Base-by-base conservation (phyloP, 2,113 vertebrate species). In the Dicaeum eximium region DNA sequence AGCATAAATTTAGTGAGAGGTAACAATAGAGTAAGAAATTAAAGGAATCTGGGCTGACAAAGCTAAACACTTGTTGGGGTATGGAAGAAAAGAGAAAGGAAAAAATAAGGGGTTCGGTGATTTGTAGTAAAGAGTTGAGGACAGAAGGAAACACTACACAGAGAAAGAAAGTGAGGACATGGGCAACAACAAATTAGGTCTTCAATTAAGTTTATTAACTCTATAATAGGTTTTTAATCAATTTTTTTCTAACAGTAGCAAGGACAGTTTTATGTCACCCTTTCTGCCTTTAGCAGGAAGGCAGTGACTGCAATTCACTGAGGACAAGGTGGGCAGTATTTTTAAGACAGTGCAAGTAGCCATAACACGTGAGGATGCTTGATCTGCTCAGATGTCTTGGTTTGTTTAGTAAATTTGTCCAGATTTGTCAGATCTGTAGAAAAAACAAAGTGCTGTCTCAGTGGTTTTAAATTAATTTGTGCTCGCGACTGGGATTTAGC, bases 401-500 rank as follows among this genome's bases (percentile, higher is more conserved):
- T 82, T 77, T 82, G 42, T 90, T 82, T 88, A 50, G 81, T 85
- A 88, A 81, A 88, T 92, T 91, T 86, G 62, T 75, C 78, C 51
- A 67, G 74, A 75, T 94, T 73, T 94, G 42, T 94, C 81, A 87
- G 77, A 91, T 84, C 77, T 85, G 67, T 48, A 62, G 75, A 60
- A 95, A 86, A 92, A 87, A 45, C 53, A 24, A 67, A 89, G 66
- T 77, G 44, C 83, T 74, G 56, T 96, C 94, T 96, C 84, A 5
- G 54, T 94, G 78, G 90, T 91, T 95, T 95, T 73, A 90, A 97
- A 97, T 97, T 96, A 94, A 97, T 96, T 97, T 86, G 74, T 82
- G 92, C 50, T 90, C 35, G 56, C 84, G 19, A 60, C 80, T 90
- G 95, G 92, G 93, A 96, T 92, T 96, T 95, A 96, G 78, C 95